Percentiles rank a stretch among this genome's conserved stretches.
phyloP scores from a whole-genome alignment of 2,113 vertebrate genomes.

The Pseudolaguvia tuberculata region DNA sequence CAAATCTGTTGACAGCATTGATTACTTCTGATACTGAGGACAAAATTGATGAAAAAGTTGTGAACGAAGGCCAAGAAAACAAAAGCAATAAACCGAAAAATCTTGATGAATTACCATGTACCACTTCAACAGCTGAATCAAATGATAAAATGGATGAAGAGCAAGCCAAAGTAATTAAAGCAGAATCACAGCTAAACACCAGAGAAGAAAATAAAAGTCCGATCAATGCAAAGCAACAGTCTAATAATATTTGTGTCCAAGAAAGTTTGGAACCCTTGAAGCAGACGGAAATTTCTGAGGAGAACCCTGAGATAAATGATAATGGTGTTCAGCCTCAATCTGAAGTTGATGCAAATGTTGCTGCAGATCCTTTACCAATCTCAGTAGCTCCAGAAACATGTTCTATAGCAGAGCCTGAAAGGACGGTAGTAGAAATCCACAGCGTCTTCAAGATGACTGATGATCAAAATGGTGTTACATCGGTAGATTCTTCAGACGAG shows the following conservation, averaged over 20 bases:
- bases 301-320: not conserved
- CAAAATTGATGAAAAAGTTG: not conserved
- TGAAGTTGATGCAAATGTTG: not conserved
- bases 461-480: too few species aligned
- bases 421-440: not conserved
- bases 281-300: not conserved
- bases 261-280: not conserved
- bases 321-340: not conserved
- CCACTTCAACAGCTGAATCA: not conserved
- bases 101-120: not conserved
- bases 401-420: not conserved
- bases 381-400: not conserved
- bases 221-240: not conserved
- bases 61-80: constrained; percentile 27
- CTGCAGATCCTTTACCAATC: not conserved
- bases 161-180: not conserved
- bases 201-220: not conserved
- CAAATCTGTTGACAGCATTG: not conserved
- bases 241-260: not conserved
- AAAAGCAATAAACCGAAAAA: not conserved
- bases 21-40: not conserved
- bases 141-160: not conserved
- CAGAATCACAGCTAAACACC: not conserved
- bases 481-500: constrained; percentile 44
- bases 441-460: not conserved